Conservation (phyloP, 2,113 vertebrate species). For the Pachyramphus minor region DNA sequence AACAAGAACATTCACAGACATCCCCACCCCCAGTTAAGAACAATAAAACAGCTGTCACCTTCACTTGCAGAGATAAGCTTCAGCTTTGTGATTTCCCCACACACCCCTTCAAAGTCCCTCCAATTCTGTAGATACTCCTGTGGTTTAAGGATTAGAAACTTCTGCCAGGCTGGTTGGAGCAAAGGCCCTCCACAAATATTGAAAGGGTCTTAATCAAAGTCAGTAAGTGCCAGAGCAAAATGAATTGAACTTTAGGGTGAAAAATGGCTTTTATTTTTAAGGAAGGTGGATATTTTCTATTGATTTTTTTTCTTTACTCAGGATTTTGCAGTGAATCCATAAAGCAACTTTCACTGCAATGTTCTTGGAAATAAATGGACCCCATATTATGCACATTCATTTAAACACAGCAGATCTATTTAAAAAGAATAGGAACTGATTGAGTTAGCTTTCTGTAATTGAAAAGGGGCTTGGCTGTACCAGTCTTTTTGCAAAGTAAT, state of each 20-base stretch:
- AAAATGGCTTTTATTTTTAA: constrained; percentile 15
- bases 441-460: constrained; percentile 58
- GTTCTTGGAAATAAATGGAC: constrained; percentile 59
- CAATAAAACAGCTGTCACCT: neutral
- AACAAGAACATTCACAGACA: neutral
- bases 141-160: neutral
- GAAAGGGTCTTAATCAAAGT: constrained; percentile 25
- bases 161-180: neutral
- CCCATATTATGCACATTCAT: constrained; percentile 38
- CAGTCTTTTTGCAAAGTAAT: constrained; percentile 31
- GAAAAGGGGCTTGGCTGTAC: constrained; percentile 31
- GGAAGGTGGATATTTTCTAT: neutral
- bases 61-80: neutral
- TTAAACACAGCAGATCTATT: constrained; percentile 26
- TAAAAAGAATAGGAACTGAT: constrained; percentile 58
- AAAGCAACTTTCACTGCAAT: neutral
- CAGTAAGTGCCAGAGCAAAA: neutral
- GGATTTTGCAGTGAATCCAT: constrained; percentile 30
- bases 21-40: rapidly evolving
- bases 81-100: neutral
- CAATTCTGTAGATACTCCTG: neutral
- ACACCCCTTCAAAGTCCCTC: neutral
- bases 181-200: neutral
- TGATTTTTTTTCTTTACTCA: constrained; percentile 3
- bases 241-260: constrained; percentile 4